Percentiles rank a stretch among this genome's conserved stretches.
phyloP scores from a whole-genome alignment of 2,113 vertebrate genomes.

The Gymnocephalus cernua region DNA sequence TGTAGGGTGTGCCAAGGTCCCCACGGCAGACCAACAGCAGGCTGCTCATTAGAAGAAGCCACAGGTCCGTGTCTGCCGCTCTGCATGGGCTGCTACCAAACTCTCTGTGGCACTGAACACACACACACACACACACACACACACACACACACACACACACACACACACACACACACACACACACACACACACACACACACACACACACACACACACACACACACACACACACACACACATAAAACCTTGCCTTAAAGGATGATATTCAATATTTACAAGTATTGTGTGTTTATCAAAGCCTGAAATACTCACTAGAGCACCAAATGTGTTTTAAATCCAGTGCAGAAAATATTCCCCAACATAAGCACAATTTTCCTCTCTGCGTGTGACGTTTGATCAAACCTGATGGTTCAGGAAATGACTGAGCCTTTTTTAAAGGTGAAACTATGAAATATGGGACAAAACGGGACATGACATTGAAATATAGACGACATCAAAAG shows the following conservation, averaged over 20 bases:
- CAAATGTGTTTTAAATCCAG: not conserved
- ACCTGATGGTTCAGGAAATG: too few relatives aligned
- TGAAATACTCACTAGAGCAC: not conserved
- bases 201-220: not conserved
- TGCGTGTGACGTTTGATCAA: too few relatives aligned
- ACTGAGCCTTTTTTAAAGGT: too few relatives aligned
- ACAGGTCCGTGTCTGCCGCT: slow-evolving; percentile 72
- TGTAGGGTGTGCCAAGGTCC: slow-evolving; percentile 53
- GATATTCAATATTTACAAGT: not conserved
- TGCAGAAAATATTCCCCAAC: not conserved
- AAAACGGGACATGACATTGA: too few relatives aligned
- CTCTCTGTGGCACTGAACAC: slow-evolving; percentile 46
- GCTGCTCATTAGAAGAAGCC: slow-evolving; percentile 80
- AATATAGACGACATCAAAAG: too few relatives aligned
- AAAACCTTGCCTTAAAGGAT: not conserved
- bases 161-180: not conserved
- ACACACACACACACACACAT: not conserved
- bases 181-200: not conserved
- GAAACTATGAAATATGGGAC: too few relatives aligned
- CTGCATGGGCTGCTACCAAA: slow-evolving; percentile 57
- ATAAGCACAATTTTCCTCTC: not conserved
- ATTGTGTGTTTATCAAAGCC: not conserved
- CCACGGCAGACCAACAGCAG: slow-evolving; percentile 68
- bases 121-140: not conserved
- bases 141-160: too few relatives aligned